Conservation (phyloP, 2,888 invertebrate genomes). For the Adelphocoris suturalis region DNA sequence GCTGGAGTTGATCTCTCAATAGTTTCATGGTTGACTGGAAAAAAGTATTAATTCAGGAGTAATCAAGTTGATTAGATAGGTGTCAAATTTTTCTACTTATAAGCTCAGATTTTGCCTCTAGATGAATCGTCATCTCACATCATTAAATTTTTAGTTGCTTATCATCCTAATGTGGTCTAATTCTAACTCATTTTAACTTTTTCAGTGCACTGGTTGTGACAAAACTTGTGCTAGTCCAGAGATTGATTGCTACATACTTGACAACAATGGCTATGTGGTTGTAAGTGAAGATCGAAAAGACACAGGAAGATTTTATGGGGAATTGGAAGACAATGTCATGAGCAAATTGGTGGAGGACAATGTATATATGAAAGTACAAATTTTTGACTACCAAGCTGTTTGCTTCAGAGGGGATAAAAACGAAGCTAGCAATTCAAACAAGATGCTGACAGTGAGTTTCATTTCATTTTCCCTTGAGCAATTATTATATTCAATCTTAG, state of each 20-base stretch:
- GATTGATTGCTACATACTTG: slow-evolving; percentile 94
- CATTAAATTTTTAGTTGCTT: no score
- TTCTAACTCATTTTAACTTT: neutral
- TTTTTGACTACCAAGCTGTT: slow-evolving; percentile 94
- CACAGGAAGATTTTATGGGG: slow-evolving; percentile 93
- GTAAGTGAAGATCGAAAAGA: slow-evolving; percentile 86
- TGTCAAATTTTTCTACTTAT: no score
- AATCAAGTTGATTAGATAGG: no score
- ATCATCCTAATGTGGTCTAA: no score
- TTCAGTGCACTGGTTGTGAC: slow-evolving; percentile 73
- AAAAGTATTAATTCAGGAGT: no score
- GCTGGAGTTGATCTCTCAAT: no score
- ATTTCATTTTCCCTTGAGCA: neutral
- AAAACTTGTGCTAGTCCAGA: slow-evolving; percentile 89
- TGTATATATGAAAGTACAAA: slow-evolving; percentile 86
- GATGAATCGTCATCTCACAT: no score
- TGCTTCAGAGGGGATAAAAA: slow-evolving; percentile 84
- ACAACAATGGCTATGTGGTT: slow-evolving; percentile 95
- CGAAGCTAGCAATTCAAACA: slow-evolving; percentile 81
- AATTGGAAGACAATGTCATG: slow-evolving; percentile 85
- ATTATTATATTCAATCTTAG: no score
- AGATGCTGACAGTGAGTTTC: slow-evolving; percentile 77
- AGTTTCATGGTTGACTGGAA: no score
- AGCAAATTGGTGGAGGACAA: slow-evolving; percentile 85
- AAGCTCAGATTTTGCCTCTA: no score